Base-by-base conservation (phyloP, 2,888 invertebrate genomes). In the Acrobeloides nanus region DNA sequence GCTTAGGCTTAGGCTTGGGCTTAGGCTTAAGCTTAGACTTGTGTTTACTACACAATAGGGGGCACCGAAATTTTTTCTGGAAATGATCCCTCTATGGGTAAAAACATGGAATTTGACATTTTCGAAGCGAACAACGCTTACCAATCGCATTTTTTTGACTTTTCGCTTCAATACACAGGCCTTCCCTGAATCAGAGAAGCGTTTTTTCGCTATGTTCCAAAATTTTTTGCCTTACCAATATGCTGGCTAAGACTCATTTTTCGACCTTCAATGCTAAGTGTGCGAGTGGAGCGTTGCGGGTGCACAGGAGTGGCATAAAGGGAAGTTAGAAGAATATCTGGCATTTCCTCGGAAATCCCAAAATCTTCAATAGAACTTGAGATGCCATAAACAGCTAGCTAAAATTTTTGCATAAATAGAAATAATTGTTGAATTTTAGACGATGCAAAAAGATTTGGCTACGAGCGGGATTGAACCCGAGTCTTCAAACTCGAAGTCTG, bases 241-340 rank as follows among this genome's bases (percentile, higher is more conserved):
- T 18, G 18, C 4, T 24, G 46, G 21, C 54, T 48, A 23, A 55
- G 61, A 24, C 50, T 49, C 38, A 59, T 31, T 23, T 59, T 59
- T n/a, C 59, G 48, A n/a, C 59, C 59, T 32, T 59, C 59, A 37
- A 59, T 59, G 46, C 57, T 59, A 17, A 59, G 31, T 21, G 59
- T 59, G 5, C 59, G 48, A 33, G 43, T 43, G 3, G 48, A 45
- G 10, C 59, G 41, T 33, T 48, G 40, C 17, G 50, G 52, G 15
- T 26, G 34, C 18, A 37, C 38, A 6, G 59, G 59, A 3, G 59
- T 59, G 6, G 59, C 41, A 29, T 59, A 59, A 44, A 39, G 54
- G n/a, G 51, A 48, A 27, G 55, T 53, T 12, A 57, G 25, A 23
- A 46, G 56, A 29, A 53, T 24, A 15, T 27, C 40, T n/a, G 59